Percentiles rank a stretch among this genome's conserved stretches.
phyloP scores from a whole-genome alignment of 2,797 vertebrate genomes.

The Nyctalus aviator region DNA sequence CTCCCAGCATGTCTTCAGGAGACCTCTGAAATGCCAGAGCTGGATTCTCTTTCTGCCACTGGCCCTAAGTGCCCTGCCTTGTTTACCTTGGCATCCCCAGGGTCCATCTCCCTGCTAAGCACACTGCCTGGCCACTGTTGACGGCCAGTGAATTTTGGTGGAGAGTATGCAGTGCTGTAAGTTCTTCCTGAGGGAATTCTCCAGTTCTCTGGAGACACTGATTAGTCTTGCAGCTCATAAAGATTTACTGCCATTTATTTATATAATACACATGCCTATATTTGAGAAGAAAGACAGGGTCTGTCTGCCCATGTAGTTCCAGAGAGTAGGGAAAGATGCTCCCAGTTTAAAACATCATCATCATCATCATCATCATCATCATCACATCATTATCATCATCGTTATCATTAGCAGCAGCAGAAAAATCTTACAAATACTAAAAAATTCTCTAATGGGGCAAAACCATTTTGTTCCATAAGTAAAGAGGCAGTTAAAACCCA shows the following conservation, averaged over 20 bases:
- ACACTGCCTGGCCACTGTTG: not conserved
- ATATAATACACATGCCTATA: not conserved
- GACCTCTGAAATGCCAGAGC: not conserved
- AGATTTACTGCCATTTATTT: constrained; percentile 23
- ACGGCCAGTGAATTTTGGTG: not conserved
- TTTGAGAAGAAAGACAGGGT: constrained; percentile 28
- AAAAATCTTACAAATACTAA: not conserved
- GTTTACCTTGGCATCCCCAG: not conserved
- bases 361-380: not conserved
- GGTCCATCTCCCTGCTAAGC: not conserved
- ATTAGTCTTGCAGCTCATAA: not conserved
- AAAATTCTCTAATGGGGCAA: not conserved
- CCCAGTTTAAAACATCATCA: not conserved
- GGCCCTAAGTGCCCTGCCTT: not conserved
- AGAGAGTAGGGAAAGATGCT: not conserved
- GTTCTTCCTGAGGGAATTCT: not conserved
- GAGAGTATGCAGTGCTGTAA: not conserved
- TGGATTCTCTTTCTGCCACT: not conserved
- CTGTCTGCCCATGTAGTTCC: not conserved
- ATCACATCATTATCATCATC: not conserved
- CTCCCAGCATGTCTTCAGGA: not conserved
- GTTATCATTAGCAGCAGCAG: not conserved
- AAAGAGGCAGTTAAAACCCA: constrained; percentile 27
- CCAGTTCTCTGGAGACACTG: constrained; percentile 2
- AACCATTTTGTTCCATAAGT: not conserved